Evolutionary conservation across 2,888 invertebrate genomes (phyloP).

Genomic region (Cheilosia soror): DNA sequence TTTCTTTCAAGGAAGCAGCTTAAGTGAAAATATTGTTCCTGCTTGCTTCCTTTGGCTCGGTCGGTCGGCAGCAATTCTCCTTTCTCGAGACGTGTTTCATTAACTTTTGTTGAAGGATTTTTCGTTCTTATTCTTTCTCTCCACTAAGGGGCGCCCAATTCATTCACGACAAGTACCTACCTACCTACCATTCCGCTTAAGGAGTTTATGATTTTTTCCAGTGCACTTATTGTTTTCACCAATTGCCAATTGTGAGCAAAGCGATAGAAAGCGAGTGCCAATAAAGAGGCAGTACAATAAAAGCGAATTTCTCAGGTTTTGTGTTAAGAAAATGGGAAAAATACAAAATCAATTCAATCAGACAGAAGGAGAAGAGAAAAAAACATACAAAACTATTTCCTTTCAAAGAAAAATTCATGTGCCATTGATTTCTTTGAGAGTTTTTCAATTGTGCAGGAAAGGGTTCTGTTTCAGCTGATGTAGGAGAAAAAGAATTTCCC

Average conservation of each 20-base stretch:
- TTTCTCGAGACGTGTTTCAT: slow-evolving; percentile 63
- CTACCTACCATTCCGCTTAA: slow-evolving; percentile 29
- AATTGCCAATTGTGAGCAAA: slow-evolving; percentile 36
- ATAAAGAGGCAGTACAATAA: slow-evolving; percentile 23
- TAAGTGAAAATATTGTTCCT: slow-evolving; percentile 34
- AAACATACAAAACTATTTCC: neutral
- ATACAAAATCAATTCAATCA: slow-evolving; percentile 36
- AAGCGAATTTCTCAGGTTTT: slow-evolving; percentile 1
- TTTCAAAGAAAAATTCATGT: neutral
- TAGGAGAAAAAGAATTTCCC: no score
- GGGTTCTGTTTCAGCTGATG: neutral
- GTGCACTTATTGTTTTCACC: slow-evolving; percentile 57
- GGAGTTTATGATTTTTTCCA: slow-evolving; percentile 58
- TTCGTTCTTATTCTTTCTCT: neutral
- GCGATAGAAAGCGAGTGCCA: slow-evolving; percentile 3
- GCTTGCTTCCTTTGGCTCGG: neutral
- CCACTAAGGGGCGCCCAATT: slow-evolving; percentile 20
- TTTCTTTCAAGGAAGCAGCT: slow-evolving; percentile 31
- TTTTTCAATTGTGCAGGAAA: neutral
- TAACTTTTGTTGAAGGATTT: slow-evolving; percentile 44
- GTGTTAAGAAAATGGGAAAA: slow-evolving; percentile 2
- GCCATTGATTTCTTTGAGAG: neutral
- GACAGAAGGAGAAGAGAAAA: neutral
- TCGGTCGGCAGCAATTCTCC: slow-evolving; percentile 42
- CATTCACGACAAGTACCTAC: slow-evolving; percentile 8